Base-by-base conservation (phyloP, 92 coral and sea anemone genomes). In the Phenganax subtilis region DNA sequence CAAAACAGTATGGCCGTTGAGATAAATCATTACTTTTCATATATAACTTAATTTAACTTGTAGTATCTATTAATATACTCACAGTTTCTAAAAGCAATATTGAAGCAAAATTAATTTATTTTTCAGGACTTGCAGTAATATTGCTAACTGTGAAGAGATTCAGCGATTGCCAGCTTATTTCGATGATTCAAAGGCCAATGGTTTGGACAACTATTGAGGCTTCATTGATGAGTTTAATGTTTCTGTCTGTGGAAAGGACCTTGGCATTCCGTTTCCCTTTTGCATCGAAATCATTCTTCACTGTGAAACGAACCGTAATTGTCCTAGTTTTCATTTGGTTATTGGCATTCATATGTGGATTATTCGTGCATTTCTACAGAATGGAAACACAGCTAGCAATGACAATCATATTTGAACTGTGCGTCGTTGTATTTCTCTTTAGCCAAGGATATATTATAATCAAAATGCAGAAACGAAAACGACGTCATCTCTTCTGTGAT, bases 151-250 rank as follows among this genome's bases (percentile, higher is more conserved):
- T 47, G 10, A 8, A 27, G 3, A 3, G 44, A 5, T 1, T 37
- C 5, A 37, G 47, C 2, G 5, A 37, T 12, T 9, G 25, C 12
- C 51, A 54, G 17, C 12, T 44, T 6, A 57, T 78, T 4, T 12
- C 0, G 17, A 4, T 0, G 9, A 37, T 37, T 25, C 82, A 78
- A 62, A 3, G 61, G 15, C 29, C 82, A 37, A 61, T 78, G 72
- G 68, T 78, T 27, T 78, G 82, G 82, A 78, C 82, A 14, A 78
- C 82, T 8, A 51, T 78, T 44, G 72, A 61, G 51, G 82, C 82
- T 15, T 78, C 82, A 25, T 15, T 78, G 28, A 51, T 78, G 56
- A 61, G 59, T 47, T 52, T 78, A 31, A 78, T 78, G 82, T 65
- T 62, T 52, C 27, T 78, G 0, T 78, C 82, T 27, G 28, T 78